These are phyloP conservation scores for Chunga burmeisteri DNA, from an alignment of 2,113 vertebrate genomes.

Conservation along the genomic window DNA sequence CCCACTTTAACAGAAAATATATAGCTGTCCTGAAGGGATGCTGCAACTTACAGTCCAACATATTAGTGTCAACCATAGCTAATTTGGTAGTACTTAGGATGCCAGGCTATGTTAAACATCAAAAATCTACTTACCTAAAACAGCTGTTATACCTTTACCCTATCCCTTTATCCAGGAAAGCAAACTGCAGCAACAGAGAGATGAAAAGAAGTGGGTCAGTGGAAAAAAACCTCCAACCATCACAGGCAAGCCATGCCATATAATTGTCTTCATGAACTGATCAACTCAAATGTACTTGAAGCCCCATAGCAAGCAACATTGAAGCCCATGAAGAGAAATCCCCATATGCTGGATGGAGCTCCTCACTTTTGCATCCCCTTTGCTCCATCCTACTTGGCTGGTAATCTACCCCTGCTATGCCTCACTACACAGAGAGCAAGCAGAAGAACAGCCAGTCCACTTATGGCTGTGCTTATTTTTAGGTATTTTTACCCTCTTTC, in stretches of 20 bases:
- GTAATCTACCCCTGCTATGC: neutral
- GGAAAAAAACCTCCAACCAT: neutral
- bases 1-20: neutral
- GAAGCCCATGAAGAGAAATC: neutral
- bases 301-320: neutral
- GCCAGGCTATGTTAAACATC: neutral
- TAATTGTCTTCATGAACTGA: neutral
- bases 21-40: neutral
- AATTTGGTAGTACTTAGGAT: neutral
- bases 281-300: neutral
- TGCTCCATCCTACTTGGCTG: fast-evolving
- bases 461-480: neutral
- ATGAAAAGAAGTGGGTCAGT: neutral
- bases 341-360: fast-evolving
- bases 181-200: neutral
- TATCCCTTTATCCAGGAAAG: neutral
- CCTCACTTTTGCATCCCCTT: neutral
- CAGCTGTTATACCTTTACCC: neutral
- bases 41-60: neutral
- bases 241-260: neutral
- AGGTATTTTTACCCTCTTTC: neutral
- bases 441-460: neutral
- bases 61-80: neutral
- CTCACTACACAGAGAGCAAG: fast-evolving
- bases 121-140: neutral